Percentiles rank a stretch among this genome's conserved stretches.
Conservation (phyloP, 2,113 vertebrate species). For the Arvicanthis niloticus region DNA sequence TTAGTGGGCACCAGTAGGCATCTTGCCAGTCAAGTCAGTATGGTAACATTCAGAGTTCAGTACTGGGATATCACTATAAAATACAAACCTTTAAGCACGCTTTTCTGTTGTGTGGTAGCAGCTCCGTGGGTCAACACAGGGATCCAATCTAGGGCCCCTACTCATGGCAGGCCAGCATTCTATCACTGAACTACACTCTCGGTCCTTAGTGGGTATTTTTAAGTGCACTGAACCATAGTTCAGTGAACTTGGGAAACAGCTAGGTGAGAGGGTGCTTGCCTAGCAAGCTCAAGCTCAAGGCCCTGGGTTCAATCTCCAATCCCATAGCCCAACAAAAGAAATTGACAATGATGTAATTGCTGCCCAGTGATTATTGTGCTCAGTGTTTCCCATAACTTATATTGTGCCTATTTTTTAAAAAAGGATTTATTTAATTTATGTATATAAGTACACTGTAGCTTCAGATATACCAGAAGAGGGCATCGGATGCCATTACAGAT, state of each 20-base stretch:
- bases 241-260: not conserved
- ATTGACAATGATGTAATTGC: not conserved
- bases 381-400: not conserved
- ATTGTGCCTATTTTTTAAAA: not conserved
- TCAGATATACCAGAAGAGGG: too few species aligned
- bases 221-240: not conserved
- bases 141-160: not conserved
- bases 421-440: too few species aligned
- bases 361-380: too few species aligned
- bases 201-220: not conserved
- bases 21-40: not conserved
- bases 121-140: not conserved
- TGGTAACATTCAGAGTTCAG: not conserved
- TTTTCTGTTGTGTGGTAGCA: not conserved
- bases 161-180: too few species aligned
- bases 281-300: not conserved
- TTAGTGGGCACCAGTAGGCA: not conserved
- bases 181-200: not conserved
- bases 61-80: not conserved
- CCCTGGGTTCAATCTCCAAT: not conserved
- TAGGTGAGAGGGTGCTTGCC: not conserved
- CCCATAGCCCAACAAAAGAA: not conserved
- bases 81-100: not conserved
- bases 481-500: too few species aligned
- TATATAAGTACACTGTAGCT: too few species aligned